These are phyloP conservation scores for Latheticus oryzae DNA, from an alignment of 2,888 invertebrate genomes.

Conservation along the genomic window DNA sequence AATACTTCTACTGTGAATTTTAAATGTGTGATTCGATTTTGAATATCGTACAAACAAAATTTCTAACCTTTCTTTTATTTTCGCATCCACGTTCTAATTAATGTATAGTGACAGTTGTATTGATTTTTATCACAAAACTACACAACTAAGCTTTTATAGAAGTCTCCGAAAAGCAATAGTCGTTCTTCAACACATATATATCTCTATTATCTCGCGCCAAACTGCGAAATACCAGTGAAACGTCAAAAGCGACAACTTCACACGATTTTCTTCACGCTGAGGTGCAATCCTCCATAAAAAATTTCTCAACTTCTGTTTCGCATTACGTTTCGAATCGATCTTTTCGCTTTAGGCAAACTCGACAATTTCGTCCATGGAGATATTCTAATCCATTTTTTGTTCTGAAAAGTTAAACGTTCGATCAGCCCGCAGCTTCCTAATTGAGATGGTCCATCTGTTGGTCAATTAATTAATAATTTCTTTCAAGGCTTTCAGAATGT, in stretches of 20 bases:
- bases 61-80: no score
- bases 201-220: no score
- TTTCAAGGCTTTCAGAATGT: slow-evolving; percentile 10
- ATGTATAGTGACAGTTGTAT: no score
- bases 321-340: slow-evolving; percentile 7
- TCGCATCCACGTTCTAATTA: no score
- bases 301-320: neutral
- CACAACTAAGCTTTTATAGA: no score
- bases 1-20: no score
- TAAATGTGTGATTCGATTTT: no score
- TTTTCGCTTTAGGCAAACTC: neutral
- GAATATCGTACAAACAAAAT: no score
- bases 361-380: slow-evolving; percentile 8
- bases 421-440: neutral
- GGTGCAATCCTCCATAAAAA: neutral
- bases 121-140: no score
- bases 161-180: no score
- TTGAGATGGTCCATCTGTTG: slow-evolving; percentile 10
- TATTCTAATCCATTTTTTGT: slow-evolving; percentile 16
- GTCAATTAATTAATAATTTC: slow-evolving; percentile 14
- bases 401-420: slow-evolving; percentile 10
- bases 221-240: no score
- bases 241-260: neutral
- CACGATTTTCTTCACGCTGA: slow-evolving; percentile 2
- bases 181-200: no score